phyloP scores from a whole-genome alignment of 1,140 invertebrate species.

The Ptiloglossa arizonensis region DNA sequence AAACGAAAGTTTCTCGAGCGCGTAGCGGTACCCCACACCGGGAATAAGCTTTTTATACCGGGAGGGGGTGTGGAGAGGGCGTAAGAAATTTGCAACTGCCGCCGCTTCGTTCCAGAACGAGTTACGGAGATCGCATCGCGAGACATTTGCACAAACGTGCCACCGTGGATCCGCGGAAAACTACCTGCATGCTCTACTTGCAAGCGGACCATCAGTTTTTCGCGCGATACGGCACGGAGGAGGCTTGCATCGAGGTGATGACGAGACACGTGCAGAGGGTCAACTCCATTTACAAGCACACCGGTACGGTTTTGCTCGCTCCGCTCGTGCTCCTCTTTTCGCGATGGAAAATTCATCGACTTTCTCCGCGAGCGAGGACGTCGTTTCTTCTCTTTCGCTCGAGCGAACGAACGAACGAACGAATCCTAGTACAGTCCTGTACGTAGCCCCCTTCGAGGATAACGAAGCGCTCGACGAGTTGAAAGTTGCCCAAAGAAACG shows the following conservation, averaged over 20 bases:
- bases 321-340: not conserved
- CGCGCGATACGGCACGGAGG: slow-evolving; percentile 94
- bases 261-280: slow-evolving; percentile 96
- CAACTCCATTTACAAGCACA: slow-evolving; percentile 94
- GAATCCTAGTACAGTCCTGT: no score
- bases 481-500: no score
- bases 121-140: slow-evolving; percentile 73
- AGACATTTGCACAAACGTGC: slow-evolving; percentile 87
- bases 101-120: slow-evolving; percentile 58
- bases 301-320: slow-evolving; percentile 83
- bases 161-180: slow-evolving; percentile 89
- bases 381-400: no score
- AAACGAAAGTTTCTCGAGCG: not conserved
- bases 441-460: no score
- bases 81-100: slow-evolving; percentile 7
- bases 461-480: no score
- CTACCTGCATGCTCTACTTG: slow-evolving; percentile 94
- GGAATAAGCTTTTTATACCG: slow-evolving; percentile 26
- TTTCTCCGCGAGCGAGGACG: not conserved
- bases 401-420: no score
- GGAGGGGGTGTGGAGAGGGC: not conserved
- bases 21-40: not conserved
- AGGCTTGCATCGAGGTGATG: slow-evolving; percentile 97
- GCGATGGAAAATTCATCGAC: slow-evolving; percentile 1
- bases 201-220: slow-evolving; percentile 98